Percentiles rank a stretch among this genome's conserved stretches.
These are phyloP conservation scores for Amblyraja radiata DNA, from an alignment of 2,797 vertebrate species.

Conservation along the genomic window DNA sequence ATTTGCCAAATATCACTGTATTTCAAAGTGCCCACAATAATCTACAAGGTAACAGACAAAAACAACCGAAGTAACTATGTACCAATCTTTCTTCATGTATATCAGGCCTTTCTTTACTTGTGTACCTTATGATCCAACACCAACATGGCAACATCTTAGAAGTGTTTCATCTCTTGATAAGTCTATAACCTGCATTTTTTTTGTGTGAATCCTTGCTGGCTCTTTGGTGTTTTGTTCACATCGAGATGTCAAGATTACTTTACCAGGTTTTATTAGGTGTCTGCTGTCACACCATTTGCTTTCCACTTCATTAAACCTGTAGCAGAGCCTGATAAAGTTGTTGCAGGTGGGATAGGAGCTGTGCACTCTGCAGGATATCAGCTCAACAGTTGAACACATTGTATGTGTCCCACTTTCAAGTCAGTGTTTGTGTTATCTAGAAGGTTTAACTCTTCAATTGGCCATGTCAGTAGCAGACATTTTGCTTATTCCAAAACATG, in stretches of 20 bases:
- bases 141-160: conserved; percentile 19
- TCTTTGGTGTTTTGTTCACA: conserved; percentile 36
- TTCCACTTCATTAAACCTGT: conserved; percentile 46
- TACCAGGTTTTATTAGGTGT: conserved; percentile 46
- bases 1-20: not conserved
- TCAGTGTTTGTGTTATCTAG: conserved; percentile 21
- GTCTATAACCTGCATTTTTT: conserved; percentile 24
- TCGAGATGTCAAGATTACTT: conserved; percentile 37
- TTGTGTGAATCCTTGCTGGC: conserved; percentile 23
- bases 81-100: not conserved
- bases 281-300: conserved; percentile 46
- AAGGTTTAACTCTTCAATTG: conserved; percentile 31
- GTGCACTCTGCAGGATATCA: conserved; percentile 29
- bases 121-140: not conserved
- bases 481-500: not conserved
- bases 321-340: conserved; percentile 42
- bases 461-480: not conserved
- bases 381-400: conserved; percentile 32
- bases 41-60: not conserved
- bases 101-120: conserved; percentile 11
- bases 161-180: conserved; percentile 24
- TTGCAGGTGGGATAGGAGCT: conserved; percentile 41
- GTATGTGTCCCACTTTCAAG: conserved; percentile 35
- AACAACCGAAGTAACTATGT: conserved; percentile 1
- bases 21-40: not conserved